Evolutionary conservation across 2,113 vertebrate species (phyloP).

Genomic region (Mungos mungo): DNA sequence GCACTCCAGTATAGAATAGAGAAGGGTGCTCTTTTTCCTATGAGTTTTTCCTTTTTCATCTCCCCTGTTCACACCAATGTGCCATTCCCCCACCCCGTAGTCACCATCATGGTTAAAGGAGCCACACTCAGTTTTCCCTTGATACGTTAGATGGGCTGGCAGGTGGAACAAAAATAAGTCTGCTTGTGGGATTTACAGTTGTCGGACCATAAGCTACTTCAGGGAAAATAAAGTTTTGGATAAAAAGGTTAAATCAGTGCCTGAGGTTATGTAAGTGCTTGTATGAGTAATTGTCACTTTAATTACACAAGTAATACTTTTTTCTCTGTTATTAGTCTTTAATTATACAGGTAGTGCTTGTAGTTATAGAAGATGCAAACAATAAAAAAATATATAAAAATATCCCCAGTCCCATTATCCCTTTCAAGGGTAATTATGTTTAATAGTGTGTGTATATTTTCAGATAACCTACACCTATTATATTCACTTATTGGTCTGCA

Average conservation of each 20-base stretch:
- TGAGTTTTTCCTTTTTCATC: background rate
- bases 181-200: background rate
- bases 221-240: background rate
- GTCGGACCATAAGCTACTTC: background rate
- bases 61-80: background rate
- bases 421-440: constrained; percentile 21
- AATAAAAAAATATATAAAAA: constrained; percentile 24
- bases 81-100: background rate
- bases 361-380: constrained; percentile 4
- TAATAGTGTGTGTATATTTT: constrained; percentile 13
- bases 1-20: background rate
- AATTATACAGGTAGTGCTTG: background rate
- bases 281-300: constrained; percentile 21
- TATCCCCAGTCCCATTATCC: background rate
- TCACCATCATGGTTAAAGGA: background rate
- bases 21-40: background rate
- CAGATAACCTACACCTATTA: background rate
- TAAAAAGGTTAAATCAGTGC: constrained; percentile 18
- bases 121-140: background rate
- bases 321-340: constrained; percentile 9
- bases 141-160: background rate
- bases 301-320: background rate
- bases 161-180: background rate
- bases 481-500: constrained; percentile 38
- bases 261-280: constrained; percentile 7